Base-by-base conservation (phyloP, 2,888 invertebrate species). In the Meta bourneti region DNA sequence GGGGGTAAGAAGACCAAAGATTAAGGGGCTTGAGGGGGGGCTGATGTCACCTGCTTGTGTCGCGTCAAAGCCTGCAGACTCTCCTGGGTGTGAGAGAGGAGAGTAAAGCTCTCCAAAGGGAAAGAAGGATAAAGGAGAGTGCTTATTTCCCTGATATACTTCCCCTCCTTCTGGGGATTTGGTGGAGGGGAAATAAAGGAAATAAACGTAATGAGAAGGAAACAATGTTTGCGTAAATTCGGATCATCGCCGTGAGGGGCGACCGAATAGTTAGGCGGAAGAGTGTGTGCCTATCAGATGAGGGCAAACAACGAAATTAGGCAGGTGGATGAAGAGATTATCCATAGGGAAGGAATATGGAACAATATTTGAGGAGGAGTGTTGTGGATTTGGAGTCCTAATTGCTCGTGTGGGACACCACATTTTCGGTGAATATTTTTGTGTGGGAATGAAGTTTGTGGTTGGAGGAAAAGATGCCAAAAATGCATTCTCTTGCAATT, bases 1-100 rank as follows among this genome's bases (percentile, higher is more conserved):
- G 81, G 52, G 74, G 83, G 74, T 72, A n/a, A 51, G 51, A 77
- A n/a, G 74, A 71, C 34, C 49, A 71, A 71, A 82, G 82, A 82
- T 82, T 82, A 82, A 82, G 83, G 71, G 34, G 34, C 34, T 34
- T 34, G 77, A 51, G 34, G 11, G n/a, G 9, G 34, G 82, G 51
- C 70, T 5, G 71, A 34, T 54, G 83, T 83, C 83, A 83, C 72
- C 72, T 83, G 83, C 83, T 13, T n/a, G 20, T 54, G 51, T 54
- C 52, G 83, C 19, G 19, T 69, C n/a, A 51, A 77, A 51, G 77
- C 51, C 51, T 77, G 16, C 52, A 48, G 13, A 48, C 80, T 61
- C 82, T 82, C 69, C 19, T 71, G 74, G 19, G 34, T 7, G 74
- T 74, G 34, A 34, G 11, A 19, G 74, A 11, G 19, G 20, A 74